Conservation (phyloP, 2,888 invertebrate species). For the Noctua fimbriata region DNA sequence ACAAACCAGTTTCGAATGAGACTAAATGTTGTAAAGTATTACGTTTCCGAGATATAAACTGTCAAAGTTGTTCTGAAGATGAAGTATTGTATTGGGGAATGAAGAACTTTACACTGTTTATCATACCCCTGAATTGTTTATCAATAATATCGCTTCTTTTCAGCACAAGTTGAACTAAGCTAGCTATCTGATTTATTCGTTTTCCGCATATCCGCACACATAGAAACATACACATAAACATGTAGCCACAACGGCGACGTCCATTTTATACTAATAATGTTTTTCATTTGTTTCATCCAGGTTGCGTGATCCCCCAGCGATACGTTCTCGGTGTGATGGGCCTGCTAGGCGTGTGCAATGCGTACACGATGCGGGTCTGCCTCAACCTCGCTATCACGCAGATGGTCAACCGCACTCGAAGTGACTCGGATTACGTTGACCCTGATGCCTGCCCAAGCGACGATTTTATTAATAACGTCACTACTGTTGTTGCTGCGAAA, state of each 20-base stretch:
- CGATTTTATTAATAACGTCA: slow-evolving; percentile 66
- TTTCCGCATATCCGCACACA: background rate
- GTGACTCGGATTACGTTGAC: slow-evolving; percentile 66
- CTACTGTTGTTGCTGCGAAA: slow-evolving; percentile 67
- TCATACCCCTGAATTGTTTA: too few relatives aligned
- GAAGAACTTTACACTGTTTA: too few relatives aligned
- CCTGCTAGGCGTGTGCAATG: slow-evolving; percentile 92
- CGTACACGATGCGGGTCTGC: slow-evolving; percentile 93
- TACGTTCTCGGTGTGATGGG: slow-evolving; percentile 93
- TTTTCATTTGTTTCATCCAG: slow-evolving; percentile 76
- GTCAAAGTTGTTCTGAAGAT: too few relatives aligned
- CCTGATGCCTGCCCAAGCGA: slow-evolving; percentile 81
- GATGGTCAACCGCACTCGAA: slow-evolving; percentile 87
- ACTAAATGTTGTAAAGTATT: too few relatives aligned
- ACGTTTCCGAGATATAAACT: too few relatives aligned
- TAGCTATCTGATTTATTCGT: background rate
- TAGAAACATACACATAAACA: background rate
- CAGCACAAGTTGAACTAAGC: too few relatives aligned
- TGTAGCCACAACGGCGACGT: background rate
- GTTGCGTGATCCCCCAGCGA: slow-evolving; percentile 91
- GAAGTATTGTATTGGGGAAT: too few relatives aligned
- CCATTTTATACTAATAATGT: background rate
- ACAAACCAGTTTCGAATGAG: too few relatives aligned
- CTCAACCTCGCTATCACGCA: slow-evolving; percentile 93
- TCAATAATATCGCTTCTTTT: too few relatives aligned